Base-by-base conservation (phyloP, 2,888 invertebrate species). In the Plagodis dolabraria region DNA sequence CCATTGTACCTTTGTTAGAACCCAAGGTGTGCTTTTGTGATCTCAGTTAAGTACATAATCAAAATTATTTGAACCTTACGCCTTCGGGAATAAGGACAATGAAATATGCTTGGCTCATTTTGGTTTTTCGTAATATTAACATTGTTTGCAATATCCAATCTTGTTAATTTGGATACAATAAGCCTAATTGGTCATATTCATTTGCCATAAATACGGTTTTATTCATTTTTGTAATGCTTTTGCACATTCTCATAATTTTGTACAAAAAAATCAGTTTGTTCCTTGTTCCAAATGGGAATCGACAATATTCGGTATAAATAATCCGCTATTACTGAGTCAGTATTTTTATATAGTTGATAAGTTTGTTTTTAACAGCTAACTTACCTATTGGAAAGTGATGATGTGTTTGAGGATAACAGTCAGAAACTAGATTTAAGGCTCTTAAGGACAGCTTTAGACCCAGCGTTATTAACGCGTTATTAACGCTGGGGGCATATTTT, bases 1-100 rank as follows among this genome's bases (percentile, higher is more conserved):
- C 85, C 84, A 86, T 86, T 88, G 79, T 76, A 60, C 81, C 82
- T 84, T 89, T 90, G 81, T 86, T 79, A 76, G 70, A 61, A 57
- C 44, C 68, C 70, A 72, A 79, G 76, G 77, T 79, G 76, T 72
- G 75, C 80, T 81, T 83, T 87, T 90, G 86, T 88, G 82, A 72
- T 74, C 76, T 78, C 73, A 79, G 83, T 85, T 83, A 77, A 33
- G 44, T 55, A 38, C 22, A 43, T 50, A 44, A 35, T n/a, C 7
- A 55, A 46, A 11, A 48, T 10, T 50, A 50, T 43, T 56, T 60
- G 10, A 53, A 53, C 60, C 46, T 49, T 56, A 56, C 11, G 12
- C 5, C 48, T 36, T 60, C 35, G 45, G 40, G 36, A 52, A 60
- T 56, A 56, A 36, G 40, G 52, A 22, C 44, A 47, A 8, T 12